These are phyloP conservation scores for Clarias laeviceps DNA, from an alignment of 2,797 vertebrate genomes.

Conservation along the genomic window DNA sequence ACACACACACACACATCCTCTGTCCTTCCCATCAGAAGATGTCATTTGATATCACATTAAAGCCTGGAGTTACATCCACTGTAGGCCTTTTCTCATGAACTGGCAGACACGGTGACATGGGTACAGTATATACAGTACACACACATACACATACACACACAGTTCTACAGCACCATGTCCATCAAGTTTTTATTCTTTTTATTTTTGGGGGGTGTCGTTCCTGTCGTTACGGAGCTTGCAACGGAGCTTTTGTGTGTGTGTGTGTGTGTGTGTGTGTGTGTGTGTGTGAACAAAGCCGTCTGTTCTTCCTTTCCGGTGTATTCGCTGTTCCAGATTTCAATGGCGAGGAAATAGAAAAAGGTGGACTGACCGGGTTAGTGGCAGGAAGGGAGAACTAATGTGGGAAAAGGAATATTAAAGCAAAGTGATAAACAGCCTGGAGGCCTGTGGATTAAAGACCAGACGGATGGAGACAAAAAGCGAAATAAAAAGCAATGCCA, in stretches of 20 bases:
- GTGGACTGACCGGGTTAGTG: not conserved
- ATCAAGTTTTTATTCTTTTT: too few species aligned
- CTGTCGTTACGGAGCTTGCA: too few species aligned
- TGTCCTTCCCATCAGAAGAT: conserved; percentile 25
- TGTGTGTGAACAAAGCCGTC: conserved; percentile 11
- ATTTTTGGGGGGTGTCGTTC: too few species aligned
- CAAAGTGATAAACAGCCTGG: conserved; percentile 10
- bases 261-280: too few species aligned
- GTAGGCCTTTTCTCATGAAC: conserved; percentile 8
- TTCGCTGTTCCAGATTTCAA: conserved; percentile 34
- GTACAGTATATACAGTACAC: conserved; percentile 5
- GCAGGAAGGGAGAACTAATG: not conserved
- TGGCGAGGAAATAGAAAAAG: not conserved
- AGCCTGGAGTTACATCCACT: conserved; percentile 25
- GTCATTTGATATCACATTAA: conserved; percentile 41
- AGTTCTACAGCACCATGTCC: not conserved
- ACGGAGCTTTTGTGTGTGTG: too few species aligned
- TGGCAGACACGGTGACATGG: conserved; percentile 11
- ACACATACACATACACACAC: not conserved
- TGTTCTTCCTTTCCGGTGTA: conserved; percentile 11
- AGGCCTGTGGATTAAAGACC: not conserved
- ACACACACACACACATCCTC: conserved; percentile 24
- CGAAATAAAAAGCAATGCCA: not conserved
- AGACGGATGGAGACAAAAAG: not conserved
- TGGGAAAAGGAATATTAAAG: conserved; percentile 7